These are phyloP conservation scores for Keiferia lycopersicella DNA, from an alignment of 2,888 invertebrate genomes.

Conservation along the genomic window DNA sequence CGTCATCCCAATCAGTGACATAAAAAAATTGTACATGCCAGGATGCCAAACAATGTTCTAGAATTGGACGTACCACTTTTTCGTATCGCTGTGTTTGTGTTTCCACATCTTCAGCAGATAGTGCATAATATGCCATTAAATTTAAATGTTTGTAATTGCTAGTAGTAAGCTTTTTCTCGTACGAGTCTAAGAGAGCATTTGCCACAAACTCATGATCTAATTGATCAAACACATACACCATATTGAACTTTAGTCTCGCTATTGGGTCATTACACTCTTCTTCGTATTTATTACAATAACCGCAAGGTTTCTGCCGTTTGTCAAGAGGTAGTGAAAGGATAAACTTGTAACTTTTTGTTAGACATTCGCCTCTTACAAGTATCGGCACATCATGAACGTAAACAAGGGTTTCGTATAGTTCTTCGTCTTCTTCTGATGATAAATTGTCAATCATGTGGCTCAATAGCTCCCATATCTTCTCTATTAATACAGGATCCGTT, in stretches of 20 bases:
- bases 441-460: conserved; percentile 51
- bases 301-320: neutral
- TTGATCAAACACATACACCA: conserved; percentile 38
- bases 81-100: conserved; percentile 48
- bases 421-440: conserved; percentile 47
- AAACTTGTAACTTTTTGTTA: conserved; percentile 48
- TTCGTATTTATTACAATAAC: conserved; percentile 25
- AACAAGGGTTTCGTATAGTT: conserved; percentile 45
- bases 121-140: conserved; percentile 41
- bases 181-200: neutral
- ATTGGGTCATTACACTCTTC: conserved; percentile 21
- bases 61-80: conserved; percentile 39
- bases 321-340: conserved; percentile 42
- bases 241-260: conserved; percentile 25
- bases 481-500: conserved; percentile 36
- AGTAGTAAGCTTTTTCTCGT: conserved; percentile 19
- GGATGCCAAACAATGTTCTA: conserved; percentile 57
- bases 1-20: neutral
- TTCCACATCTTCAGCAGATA: conserved; percentile 41
- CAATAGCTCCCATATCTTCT: conserved; percentile 49
- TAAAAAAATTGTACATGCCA: conserved; percentile 41
- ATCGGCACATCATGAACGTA: conserved; percentile 41
- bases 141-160: conserved; percentile 28
- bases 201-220: conserved; percentile 23
- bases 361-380: conserved; percentile 42